Percentiles rank a stretch among this genome's conserved stretches.
Evolutionary conservation across 2,797 vertebrate species (phyloP).

Genomic region (Lateolabrax maculatus): DNA sequence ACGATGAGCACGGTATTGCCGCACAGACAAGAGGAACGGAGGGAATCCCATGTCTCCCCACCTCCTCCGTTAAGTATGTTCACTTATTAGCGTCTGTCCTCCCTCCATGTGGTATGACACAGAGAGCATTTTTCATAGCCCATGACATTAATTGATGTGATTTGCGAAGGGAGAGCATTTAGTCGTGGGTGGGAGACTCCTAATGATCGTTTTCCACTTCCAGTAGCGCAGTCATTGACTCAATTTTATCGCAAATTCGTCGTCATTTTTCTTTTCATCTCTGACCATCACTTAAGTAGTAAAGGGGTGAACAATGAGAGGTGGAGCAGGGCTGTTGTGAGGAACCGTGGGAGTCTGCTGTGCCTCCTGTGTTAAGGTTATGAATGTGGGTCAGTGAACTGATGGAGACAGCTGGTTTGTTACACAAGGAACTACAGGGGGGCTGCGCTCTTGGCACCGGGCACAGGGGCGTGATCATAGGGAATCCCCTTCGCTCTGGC

Average conservation of each 20-base stretch:
- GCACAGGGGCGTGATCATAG: conserved; percentile 79
- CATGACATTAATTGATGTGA: conserved; percentile 89
- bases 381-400: conserved; percentile 86
- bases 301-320: conserved; percentile 65
- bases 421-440: conserved; percentile 80
- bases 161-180: conserved; percentile 86
- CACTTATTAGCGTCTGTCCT: conserved; percentile 85
- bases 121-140: conserved; percentile 85
- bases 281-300: conserved; percentile 70
- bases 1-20: conserved; percentile 54
- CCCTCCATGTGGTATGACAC: conserved; percentile 84
- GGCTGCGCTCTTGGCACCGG: conserved; percentile 78
- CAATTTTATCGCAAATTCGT: conserved; percentile 83
- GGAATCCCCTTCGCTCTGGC: conserved; percentile 85
- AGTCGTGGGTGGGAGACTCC: conserved; percentile 87
- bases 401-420: conserved; percentile 86
- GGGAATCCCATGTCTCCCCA: conserved; percentile 84
- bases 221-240: conserved; percentile 84
- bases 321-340: conserved; percentile 67
- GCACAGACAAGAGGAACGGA: conserved; percentile 65
- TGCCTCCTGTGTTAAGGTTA: conserved; percentile 79
- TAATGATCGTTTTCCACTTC: conserved; percentile 90
- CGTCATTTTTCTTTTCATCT: conserved; percentile 81
- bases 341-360: conserved; percentile 66
- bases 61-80: conserved; percentile 85